Evolutionary conservation across 2,888 invertebrate genomes (phyloP).

Genomic region (Cylindroiulus punctatus): DNA sequence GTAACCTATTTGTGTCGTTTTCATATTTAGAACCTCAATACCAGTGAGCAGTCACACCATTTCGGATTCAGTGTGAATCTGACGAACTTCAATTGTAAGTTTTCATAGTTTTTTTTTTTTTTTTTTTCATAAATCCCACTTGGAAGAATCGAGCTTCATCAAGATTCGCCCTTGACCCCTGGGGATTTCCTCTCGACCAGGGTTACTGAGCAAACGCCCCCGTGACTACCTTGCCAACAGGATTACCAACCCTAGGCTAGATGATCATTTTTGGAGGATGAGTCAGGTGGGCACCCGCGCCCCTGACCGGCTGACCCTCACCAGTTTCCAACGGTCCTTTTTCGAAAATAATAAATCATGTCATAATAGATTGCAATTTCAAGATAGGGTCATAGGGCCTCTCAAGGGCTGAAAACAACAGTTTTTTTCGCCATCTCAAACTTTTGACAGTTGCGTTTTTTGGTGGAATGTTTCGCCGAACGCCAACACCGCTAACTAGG

Average conservation of each 20-base stretch:
- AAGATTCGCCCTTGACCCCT: no score
- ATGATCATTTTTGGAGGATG: background rate
- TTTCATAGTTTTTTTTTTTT: no score
- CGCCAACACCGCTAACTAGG: no score
- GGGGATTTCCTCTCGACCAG: background rate
- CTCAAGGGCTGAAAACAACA: background rate
- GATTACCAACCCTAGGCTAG: background rate
- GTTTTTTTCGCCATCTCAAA: background rate
- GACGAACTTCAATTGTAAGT: no score
- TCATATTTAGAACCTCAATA: background rate
- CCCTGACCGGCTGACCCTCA: background rate
- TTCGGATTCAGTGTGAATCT: background rate
- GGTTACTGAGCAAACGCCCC: background rate
- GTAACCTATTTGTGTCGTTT: background rate
- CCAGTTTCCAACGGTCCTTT: background rate
- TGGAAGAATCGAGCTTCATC: no score
- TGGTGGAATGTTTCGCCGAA: background rate
- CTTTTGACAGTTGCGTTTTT: background rate
- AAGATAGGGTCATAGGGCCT: background rate
- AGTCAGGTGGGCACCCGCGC: background rate
- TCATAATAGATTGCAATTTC: background rate
- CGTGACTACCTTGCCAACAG: background rate
- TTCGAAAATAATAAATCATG: constrained; percentile 20
- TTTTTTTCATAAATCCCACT: no score
- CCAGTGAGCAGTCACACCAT: background rate